These are phyloP conservation scores for Jacana jacana DNA, from an alignment of 2,113 vertebrate genomes.

Conservation along the genomic window DNA sequence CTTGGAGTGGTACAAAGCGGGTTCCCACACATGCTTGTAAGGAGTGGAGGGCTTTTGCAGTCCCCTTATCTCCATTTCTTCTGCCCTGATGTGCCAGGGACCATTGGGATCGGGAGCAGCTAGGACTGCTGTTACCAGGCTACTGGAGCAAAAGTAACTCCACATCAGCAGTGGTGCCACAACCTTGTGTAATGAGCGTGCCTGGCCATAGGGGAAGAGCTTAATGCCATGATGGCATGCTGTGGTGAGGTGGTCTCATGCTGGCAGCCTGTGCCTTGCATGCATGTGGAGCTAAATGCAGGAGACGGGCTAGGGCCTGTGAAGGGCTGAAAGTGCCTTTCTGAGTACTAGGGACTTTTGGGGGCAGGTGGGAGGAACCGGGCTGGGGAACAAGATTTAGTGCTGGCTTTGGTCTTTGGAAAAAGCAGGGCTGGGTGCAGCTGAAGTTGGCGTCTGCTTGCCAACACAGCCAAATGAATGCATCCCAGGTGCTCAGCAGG, in stretches of 20 bases:
- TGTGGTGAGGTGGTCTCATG: background rate
- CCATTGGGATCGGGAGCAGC: background rate
- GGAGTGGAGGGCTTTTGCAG: background rate
- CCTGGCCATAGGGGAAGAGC: background rate
- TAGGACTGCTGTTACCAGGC: background rate
- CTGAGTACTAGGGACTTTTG: background rate
- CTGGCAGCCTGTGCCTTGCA: background rate
- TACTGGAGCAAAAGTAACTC: background rate
- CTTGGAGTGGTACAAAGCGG: background rate
- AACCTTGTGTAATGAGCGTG: fast-evolving
- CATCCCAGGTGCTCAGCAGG: background rate
- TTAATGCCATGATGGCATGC: background rate
- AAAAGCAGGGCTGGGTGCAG: background rate
- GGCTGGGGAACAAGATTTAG: background rate
- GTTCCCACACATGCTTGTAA: background rate
- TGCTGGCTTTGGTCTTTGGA: background rate
- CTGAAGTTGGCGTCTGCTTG: background rate
- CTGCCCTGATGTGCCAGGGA: background rate
- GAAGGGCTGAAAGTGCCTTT: background rate
- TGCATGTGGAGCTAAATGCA: background rate
- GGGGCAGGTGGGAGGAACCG: background rate
- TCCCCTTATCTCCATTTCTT: background rate
- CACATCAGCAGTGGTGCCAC: background rate
- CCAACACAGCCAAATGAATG: background rate
- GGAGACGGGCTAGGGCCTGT: background rate